A percentile compares a stretch with the other conserved stretches of the same genome.
Evolutionary conservation across 2,888 invertebrate species (phyloP).

Genomic region (Nephrotoma flavescens): DNA sequence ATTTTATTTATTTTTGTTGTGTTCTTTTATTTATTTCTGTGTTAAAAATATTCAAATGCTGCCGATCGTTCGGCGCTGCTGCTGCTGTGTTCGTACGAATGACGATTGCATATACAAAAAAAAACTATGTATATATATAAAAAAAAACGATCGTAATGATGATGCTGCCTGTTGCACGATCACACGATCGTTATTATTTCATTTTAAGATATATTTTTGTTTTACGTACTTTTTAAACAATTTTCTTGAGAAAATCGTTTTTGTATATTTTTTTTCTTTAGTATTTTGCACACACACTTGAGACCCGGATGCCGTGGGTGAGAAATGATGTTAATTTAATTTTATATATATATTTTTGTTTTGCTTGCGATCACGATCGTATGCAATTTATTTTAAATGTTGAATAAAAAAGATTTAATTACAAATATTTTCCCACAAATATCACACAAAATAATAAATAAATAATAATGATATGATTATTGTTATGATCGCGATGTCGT

Average conservation of each 20-base stretch:
- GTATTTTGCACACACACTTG: neutral
- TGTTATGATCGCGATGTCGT: neutral
- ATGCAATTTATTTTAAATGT: neutral
- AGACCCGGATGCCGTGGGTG: constrained; percentile 5
- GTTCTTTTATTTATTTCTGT: neutral
- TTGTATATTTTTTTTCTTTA: neutral
- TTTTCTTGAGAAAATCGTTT: neutral
- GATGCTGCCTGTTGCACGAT: neutral
- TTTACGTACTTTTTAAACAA: neutral
- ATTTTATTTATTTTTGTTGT: neutral
- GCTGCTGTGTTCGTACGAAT: neutral
- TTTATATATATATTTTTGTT: neutral
- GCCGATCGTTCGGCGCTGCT: neutral
- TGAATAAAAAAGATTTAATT: neutral
- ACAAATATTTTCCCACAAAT: neutral
- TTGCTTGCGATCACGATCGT: neutral
- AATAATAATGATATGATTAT: neutral
- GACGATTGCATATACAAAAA: neutral
- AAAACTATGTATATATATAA: neutral
- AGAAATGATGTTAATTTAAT: neutral
- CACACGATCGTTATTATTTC: neutral
- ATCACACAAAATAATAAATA: neutral
- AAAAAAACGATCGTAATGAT: neutral
- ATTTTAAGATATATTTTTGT: neutral
- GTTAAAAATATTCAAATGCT: neutral